phyloP scores from a whole-genome alignment of 1,140 invertebrate species.

The Leptonema lineaticorne region DNA sequence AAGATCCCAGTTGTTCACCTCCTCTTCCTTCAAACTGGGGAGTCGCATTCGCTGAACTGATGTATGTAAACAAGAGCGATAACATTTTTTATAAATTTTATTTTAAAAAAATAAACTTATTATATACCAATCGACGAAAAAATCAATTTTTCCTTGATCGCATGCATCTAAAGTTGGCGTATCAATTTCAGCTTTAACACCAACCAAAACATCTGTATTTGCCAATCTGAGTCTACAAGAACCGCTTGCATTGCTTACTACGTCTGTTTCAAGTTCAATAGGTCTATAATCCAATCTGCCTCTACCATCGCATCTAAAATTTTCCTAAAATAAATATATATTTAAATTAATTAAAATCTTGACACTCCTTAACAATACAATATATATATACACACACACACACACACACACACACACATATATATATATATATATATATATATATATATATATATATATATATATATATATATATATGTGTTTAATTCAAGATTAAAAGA shows the following conservation, averaged over 20 bases:
- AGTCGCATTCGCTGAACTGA: constrained; percentile 92
- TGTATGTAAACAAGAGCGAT: constrained; percentile 26
- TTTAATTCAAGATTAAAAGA: no score
- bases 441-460: no score
- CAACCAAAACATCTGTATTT: constrained; percentile 90
- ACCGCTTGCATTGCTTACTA: constrained; percentile 87
- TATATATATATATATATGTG: no score
- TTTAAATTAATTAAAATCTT: no score
- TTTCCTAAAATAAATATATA: constrained; percentile 67
- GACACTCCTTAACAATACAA: no score
- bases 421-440: no score
- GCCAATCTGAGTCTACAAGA: constrained; percentile 83
- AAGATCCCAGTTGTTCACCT: constrained; percentile 84
- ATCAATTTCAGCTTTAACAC: constrained; percentile 91
- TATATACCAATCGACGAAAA: constrained; percentile 90
- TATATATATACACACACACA: no score
- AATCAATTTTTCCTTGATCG: constrained; percentile 84
- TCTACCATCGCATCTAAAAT: constrained; percentile 87
- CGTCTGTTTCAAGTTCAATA: constrained; percentile 87
- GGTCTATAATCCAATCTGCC: constrained; percentile 80
- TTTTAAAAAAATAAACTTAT: no score
- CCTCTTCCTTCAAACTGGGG: constrained; percentile 93
- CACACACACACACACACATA: no score
- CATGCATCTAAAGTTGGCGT: constrained; percentile 72
- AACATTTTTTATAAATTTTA: no score